A percentile compares a stretch with the other conserved stretches of the same genome.
Evolutionary conservation across 2,888 invertebrate species (phyloP).

Genomic region (Perizoma affinitatum): DNA sequence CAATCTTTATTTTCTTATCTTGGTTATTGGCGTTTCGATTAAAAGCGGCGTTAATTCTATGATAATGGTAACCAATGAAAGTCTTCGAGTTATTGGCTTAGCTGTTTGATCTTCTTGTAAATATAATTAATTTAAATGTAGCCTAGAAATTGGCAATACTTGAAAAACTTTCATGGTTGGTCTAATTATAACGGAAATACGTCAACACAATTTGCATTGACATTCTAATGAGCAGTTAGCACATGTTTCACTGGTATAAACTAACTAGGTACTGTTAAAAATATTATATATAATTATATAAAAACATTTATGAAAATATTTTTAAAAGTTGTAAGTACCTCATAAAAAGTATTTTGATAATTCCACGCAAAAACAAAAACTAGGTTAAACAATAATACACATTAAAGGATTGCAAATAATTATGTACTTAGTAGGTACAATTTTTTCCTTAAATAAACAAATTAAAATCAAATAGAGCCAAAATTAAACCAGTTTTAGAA

Average conservation of each 20-base stretch:
- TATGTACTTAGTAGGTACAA: not conserved
- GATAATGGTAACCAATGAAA: slow-evolving; percentile 4
- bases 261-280: not conserved
- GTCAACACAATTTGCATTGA: slow-evolving; percentile 23
- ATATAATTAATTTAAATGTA: not conserved
- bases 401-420: not conserved
- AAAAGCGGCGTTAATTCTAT: not conserved
- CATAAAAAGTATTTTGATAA: no score
- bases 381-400: no score
- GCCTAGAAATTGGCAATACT: slow-evolving; percentile 11
- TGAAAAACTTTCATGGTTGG: slow-evolving; percentile 32
- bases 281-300: not conserved
- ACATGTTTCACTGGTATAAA: slow-evolving; percentile 1
- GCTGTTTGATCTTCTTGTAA: not conserved
- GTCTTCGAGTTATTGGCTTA: slow-evolving; percentile 3
- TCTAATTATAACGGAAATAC: slow-evolving; percentile 28
- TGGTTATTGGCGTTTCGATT: slow-evolving; percentile 1
- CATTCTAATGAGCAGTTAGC: slow-evolving; percentile 22
- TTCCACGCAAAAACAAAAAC: no score
- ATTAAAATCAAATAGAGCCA: slow-evolving; percentile 3
- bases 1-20: slow-evolving; percentile 11
- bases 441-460: not conserved
- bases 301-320: no score
- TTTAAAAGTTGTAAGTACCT: no score
- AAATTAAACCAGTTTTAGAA: not conserved